Conservation (phyloP, 2,113 vertebrate species). For the Aspidoscelis tigris region DNA sequence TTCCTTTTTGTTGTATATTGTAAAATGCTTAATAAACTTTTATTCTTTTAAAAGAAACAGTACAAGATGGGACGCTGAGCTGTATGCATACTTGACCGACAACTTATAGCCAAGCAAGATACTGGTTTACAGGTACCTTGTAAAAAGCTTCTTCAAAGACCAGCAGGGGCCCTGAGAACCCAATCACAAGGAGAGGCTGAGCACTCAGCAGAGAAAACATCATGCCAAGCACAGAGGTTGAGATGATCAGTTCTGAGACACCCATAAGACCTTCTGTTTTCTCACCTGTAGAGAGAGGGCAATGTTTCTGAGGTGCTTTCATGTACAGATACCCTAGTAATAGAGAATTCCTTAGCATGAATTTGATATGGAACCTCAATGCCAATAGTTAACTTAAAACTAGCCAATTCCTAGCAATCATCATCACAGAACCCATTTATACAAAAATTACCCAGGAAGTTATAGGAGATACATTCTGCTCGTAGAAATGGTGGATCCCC, state of each 20-base stretch:
- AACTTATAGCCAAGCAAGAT: not conserved
- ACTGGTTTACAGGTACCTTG: constrained; percentile 78
- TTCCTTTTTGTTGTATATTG: no score
- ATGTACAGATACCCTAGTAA: not conserved
- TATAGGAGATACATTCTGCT: not conserved
- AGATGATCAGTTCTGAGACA: constrained; percentile 95
- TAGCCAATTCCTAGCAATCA: not conserved
- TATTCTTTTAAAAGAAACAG: not conserved
- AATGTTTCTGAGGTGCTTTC: constrained; percentile 9
- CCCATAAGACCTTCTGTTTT: constrained; percentile 98
- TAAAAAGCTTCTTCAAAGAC: constrained; percentile 99
- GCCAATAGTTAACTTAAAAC: not conserved
- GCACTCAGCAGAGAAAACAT: constrained; percentile 93
- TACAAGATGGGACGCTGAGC: no score
- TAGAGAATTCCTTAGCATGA: not conserved
- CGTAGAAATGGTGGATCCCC: not conserved
- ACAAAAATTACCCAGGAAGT: not conserved
- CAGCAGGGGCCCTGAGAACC: constrained; percentile 94
- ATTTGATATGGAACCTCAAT: not conserved
- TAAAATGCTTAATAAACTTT: no score
- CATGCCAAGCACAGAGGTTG: constrained; percentile 91
- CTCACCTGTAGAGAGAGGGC: constrained; percentile 81
- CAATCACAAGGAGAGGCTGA: constrained; percentile 95
- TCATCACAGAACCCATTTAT: not conserved
- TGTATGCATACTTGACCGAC: not conserved